Percentiles rank a stretch among this genome's conserved stretches.
These are phyloP conservation scores for Epinephelus awoara DNA, from an alignment of 2,797 vertebrate species.

Conservation along the genomic window DNA sequence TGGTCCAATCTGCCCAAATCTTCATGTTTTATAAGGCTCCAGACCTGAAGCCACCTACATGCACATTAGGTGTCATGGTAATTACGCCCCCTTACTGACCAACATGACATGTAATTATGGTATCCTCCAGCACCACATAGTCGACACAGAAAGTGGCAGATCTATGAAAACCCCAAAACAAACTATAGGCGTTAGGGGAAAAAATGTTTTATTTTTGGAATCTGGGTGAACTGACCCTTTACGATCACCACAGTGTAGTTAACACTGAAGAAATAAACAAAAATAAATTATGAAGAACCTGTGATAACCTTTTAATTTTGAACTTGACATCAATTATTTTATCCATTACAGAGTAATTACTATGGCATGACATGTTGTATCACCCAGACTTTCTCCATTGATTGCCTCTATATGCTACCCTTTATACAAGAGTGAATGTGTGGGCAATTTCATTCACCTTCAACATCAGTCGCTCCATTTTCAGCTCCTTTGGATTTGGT, in stretches of 20 bases:
- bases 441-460: constrained; percentile 67
- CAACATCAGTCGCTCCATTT: constrained; percentile 63
- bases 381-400: constrained; percentile 8
- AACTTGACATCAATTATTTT: constrained; percentile 41
- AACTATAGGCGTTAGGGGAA: background rate
- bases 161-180: background rate
- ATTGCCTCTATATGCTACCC: constrained; percentile 17
- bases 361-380: constrained; percentile 11
- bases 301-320: constrained; percentile 22
- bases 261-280: background rate
- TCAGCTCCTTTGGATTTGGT: constrained; percentile 57
- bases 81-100: too few relatives aligned
- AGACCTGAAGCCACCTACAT: too few relatives aligned
- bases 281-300: constrained; percentile 12
- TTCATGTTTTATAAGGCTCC: too few relatives aligned
- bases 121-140: too few relatives aligned
- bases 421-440: constrained; percentile 43
- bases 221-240: background rate
- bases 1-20: too few relatives aligned
- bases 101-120: too few relatives aligned
- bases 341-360: constrained; percentile 41
- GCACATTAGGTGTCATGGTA: too few relatives aligned
- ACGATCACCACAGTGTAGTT: background rate
- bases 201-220: background rate
- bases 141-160: too few relatives aligned